These are phyloP conservation scores for Muntiacus muntjak DNA, from an alignment of 2,113 vertebrate species.

Conservation along the genomic window DNA sequence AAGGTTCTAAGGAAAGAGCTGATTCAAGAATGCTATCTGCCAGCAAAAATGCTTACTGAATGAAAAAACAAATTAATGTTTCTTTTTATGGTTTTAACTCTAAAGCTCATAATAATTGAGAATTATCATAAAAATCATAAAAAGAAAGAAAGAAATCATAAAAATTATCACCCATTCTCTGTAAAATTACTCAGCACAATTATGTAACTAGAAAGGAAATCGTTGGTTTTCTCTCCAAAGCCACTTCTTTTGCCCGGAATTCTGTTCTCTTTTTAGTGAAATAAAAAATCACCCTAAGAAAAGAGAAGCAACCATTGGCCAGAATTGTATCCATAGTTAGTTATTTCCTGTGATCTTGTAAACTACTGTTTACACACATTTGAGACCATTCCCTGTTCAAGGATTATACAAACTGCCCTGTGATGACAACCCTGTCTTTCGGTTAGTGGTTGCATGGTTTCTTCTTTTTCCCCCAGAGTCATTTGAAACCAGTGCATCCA, in stretches of 20 bases:
- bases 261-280: not conserved
- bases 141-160: not conserved
- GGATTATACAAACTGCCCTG: not conserved
- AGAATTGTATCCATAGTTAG: not conserved
- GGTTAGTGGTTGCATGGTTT: accelerated
- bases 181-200: not conserved
- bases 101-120: not conserved
- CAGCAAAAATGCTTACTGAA: not conserved
- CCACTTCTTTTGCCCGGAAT: not conserved
- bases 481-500: not conserved
- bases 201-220: not conserved
- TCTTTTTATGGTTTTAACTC: not conserved
- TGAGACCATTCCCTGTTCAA: not conserved
- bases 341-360: not conserved
- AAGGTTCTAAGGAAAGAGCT: not conserved
- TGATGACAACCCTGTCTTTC: not conserved
- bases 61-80: not conserved
- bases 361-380: not conserved
- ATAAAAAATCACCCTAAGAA: not conserved
- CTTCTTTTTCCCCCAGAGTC: not conserved
- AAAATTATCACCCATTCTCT: not conserved
- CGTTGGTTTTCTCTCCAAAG: not conserved
- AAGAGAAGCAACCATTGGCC: not conserved
- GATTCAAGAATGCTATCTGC: not conserved
- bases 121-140: not conserved